Conservation (phyloP, 2,113 vertebrate species). For the Tetrao urogallus region DNA sequence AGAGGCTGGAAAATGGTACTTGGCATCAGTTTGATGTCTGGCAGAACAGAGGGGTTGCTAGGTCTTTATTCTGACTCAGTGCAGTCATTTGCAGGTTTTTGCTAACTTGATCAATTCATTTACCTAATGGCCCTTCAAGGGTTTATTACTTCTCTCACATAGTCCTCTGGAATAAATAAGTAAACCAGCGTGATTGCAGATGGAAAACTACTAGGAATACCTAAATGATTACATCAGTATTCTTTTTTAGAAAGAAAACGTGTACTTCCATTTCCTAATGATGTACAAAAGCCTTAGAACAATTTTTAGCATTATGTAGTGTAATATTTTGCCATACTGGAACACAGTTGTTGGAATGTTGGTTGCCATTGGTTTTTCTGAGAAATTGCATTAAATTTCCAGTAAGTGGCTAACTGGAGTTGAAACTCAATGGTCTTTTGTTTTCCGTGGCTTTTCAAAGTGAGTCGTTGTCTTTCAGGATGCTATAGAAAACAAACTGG, state of each 20-base stretch:
- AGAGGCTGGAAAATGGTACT: neutral
- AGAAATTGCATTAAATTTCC: neutral
- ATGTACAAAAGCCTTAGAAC: neutral
- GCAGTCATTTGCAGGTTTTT: neutral
- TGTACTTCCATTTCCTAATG: neutral
- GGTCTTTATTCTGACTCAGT: neutral
- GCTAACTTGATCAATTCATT: neutral
- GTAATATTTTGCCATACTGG: neutral
- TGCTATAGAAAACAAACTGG: slow-evolving; percentile 93
- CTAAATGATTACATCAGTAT: neutral
- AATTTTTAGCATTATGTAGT: neutral
- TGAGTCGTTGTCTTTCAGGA: slow-evolving; percentile 74
- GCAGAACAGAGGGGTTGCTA: neutral
- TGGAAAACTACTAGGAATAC: neutral
- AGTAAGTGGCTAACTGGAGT: neutral
- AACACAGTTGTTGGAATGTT: neutral
- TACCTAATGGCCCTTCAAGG: neutral
- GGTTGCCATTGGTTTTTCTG: neutral
- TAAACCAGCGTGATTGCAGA: neutral
- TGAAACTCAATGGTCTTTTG: neutral
- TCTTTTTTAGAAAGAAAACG: neutral
- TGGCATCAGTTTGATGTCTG: neutral
- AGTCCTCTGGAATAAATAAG: neutral
- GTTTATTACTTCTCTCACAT: neutral
- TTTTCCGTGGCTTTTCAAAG: neutral